phyloP scores from a whole-genome alignment of 37 sponge, comb jelly and placozoan genomes.

The Dysidea cf. avara region DNA sequence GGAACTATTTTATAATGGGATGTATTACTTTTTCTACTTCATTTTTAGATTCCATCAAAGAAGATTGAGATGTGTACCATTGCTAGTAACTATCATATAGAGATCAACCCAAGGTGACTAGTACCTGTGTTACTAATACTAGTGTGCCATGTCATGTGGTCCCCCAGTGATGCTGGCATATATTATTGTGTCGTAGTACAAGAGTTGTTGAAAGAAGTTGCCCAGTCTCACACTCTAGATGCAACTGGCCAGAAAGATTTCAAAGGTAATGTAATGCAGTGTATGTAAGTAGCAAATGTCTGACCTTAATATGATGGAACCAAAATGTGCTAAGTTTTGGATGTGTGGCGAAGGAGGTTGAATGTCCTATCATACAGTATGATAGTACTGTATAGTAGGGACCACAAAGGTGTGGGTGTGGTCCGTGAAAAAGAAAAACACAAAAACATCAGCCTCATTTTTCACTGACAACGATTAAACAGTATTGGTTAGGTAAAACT shows the following conservation, averaged over 20 bases:
- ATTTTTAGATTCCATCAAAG: constrained; percentile 92
- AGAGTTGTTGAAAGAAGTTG: constrained; percentile 89
- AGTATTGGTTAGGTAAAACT: no score
- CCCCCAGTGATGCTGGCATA: constrained; percentile 89
- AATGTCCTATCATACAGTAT: no score
- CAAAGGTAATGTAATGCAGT: constrained; percentile 75
- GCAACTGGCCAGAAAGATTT: constrained; percentile 76
- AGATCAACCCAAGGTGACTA: constrained; percentile 88
- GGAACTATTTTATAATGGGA: constrained; percentile 85
- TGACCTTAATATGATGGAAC: no score
- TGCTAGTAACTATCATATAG: constrained; percentile 97
- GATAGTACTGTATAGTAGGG: no score
- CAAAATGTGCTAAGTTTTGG: no score
- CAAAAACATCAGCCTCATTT: no score
- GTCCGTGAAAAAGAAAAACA: no score
- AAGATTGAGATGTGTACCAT: constrained; percentile 94
- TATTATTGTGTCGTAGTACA: constrained; percentile 93
- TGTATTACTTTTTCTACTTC: constrained; percentile 84
- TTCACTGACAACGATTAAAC: no score
- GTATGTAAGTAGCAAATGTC: no score
- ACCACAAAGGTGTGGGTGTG: no score
- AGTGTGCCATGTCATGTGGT: constrained; percentile 77
- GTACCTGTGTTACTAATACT: constrained; percentile 34
- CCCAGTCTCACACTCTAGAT: constrained; percentile 86
- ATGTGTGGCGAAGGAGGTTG: no score